Base-by-base conservation (phyloP, 2,113 vertebrate genomes). In the Maccullochella peelii region DNA sequence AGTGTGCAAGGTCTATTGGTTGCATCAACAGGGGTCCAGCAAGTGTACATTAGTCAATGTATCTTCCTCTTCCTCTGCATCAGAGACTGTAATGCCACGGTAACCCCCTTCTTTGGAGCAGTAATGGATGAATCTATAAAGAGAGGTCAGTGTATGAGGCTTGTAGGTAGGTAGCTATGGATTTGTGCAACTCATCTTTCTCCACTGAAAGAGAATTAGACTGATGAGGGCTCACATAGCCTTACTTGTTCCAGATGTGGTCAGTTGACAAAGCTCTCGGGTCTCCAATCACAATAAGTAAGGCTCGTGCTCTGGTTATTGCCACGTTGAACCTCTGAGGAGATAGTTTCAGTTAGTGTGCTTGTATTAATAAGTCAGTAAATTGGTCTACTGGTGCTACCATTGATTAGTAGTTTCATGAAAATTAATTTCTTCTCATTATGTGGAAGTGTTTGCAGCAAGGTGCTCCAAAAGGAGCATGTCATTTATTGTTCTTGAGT, bases 291-390 rank as follows among this genome's bases (percentile, higher is more conserved):
- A 98, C 86, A 0, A 98, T 96, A 79, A 98, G 86, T 76, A 98
- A 86, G n/a, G 96, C 94, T 86, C 95, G 96, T 87, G 97, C 96
- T 87, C 97, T 92, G 23, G 97, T 97, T 87, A 98, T 84, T 27
- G 97, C 96, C 80, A 98, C 97, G 0, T 97, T 99, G 88, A 98
- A 93, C 83, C 97, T 96, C 97, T 97, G 93, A 47, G 44, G n/a
- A 76, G 18, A 73, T 10, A 57, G 55, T 69, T 52, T 88, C 14
- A 73, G 14, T 65, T 38, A 36, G 21, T 23, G 57, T 77, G 47
- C 11, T 33, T 4, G 7, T 23, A 47, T 25, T n/a, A 47, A 18
- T 55, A 1, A 55, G 8, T 10, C 5, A 15, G 2, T 61, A 42
- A 52, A 50, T 20, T 8, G 14, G 27, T 50, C 23, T 70, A 49